phyloP scores from a whole-genome alignment of 2,797 vertebrate genomes.

The Mus minutoides region DNA sequence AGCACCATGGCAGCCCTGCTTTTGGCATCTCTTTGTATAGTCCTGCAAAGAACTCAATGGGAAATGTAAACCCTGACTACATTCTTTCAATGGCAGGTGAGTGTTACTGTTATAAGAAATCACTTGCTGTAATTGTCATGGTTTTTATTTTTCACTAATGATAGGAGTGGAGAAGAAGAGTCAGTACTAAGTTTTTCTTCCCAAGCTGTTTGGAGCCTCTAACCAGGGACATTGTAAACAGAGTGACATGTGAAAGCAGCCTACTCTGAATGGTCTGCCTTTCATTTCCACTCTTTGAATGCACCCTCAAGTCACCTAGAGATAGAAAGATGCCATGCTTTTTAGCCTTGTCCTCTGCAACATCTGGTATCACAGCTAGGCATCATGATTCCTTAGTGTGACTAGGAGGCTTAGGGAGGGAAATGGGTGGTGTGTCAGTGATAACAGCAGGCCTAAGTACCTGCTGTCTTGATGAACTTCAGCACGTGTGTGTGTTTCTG shows the following conservation, averaged over 20 bases:
- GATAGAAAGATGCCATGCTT: background rate
- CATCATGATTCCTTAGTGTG: background rate
- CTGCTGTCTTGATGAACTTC: background rate
- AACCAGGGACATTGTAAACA: background rate
- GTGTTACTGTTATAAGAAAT: constrained; percentile 18
- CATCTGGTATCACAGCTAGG: background rate
- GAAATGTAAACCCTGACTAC: background rate
- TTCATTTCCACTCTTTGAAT: background rate
- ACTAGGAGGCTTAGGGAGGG: constrained; percentile 10
- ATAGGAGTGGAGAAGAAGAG: background rate
- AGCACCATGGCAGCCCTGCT: background rate
- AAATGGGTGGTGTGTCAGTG: background rate
- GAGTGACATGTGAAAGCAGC: background rate
- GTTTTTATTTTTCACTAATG: constrained; percentile 48
- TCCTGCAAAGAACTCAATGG: background rate
- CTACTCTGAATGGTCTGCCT: constrained; percentile 3
- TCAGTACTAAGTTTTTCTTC: background rate
- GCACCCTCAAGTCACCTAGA: background rate
- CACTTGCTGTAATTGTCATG: constrained; percentile 6
- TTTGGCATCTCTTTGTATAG: constrained; percentile 45
- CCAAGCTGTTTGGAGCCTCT: background rate
- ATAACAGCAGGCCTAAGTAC: background rate
- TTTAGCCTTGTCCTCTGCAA: background rate
- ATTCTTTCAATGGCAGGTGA: constrained; percentile 11
- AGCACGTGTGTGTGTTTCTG: background rate